These are phyloP conservation scores for Cichlasoma orientale DNA, from an alignment of 2,797 vertebrate species.

Conservation along the genomic window DNA sequence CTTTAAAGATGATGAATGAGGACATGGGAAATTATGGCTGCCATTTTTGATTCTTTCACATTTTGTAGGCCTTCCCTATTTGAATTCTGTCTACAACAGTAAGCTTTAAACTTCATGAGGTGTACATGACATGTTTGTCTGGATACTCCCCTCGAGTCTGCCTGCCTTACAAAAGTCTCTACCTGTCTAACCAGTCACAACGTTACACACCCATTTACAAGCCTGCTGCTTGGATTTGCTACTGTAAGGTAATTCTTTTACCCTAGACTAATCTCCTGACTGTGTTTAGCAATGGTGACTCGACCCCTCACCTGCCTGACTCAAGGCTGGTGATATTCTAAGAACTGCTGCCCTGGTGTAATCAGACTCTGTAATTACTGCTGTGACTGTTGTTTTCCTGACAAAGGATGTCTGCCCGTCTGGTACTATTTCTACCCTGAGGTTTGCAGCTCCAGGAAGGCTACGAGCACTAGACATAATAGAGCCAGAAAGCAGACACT, in stretches of 20 bases:
- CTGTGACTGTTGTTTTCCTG: constrained; percentile 73
- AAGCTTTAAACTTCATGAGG: not conserved
- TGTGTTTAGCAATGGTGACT: constrained; percentile 32
- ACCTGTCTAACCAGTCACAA: constrained; percentile 68
- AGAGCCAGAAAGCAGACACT: constrained; percentile 82
- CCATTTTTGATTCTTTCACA: not conserved
- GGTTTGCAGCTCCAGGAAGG: constrained; percentile 81
- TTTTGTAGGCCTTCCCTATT: not conserved
- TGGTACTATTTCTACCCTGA: constrained; percentile 82
- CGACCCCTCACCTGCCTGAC: constrained; percentile 68
- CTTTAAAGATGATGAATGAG: not conserved
- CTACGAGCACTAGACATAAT: constrained; percentile 80
- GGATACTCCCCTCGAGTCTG: constrained; percentile 54
- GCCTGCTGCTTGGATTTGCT: constrained; percentile 45
- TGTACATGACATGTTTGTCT: constrained; percentile 49
- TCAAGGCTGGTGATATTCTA: constrained; percentile 58
- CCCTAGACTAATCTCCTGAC: constrained; percentile 54
- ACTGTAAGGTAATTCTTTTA: constrained; percentile 59
- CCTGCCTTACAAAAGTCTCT: constrained; percentile 48
- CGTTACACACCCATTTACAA: constrained; percentile 22
- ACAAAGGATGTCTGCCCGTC: constrained; percentile 81
- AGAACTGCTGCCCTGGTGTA: constrained; percentile 66
- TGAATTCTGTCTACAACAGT: not conserved
- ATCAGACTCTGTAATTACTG: constrained; percentile 78
- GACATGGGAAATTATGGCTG: not conserved